Base-by-base conservation (phyloP, 2,888 invertebrate genomes). In the Leistus spinibarbis region DNA sequence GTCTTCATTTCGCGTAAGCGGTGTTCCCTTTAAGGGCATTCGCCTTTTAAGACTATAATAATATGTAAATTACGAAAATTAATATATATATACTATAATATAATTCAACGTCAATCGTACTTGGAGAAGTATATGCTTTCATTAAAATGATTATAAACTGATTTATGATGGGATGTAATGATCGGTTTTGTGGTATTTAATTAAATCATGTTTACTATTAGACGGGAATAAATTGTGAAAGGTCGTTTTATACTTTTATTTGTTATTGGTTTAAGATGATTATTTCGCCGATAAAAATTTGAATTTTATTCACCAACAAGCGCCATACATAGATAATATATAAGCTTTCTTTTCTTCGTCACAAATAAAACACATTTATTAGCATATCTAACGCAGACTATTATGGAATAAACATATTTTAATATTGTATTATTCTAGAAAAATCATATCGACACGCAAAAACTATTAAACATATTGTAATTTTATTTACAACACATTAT, bases 131-230 rank as follows among this genome's bases (percentile, higher is more conserved):
- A n/a, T n/a, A 22, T 71, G 17, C 71, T 71, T 64, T 71, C 71
- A 64, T 71, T 63, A 22, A 71, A 63, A 60, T 64, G 71, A 64
- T 71, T 64, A 71, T 40, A 54, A 23, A 71, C 54, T 71, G 71
- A 71, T 71, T 63, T 71, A 71, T 54, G 71, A 71, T 24, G 64
- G 63, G 63, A 63, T 40, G 71, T 71, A 63, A 71, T 71, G 71
- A 63, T 64, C 63, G 40, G 9, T 63, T 71, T 71, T 64, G 71
- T 54, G 54, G 17, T 54, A 63, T 54, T 64, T 71, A 71, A 71
- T 71, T 71, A 53, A 64, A 71, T 71, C 64, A 64, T 54, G 17
- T 54, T 24, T 40, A 13, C 20, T 13, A 62, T 69, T 27, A 40
- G 40, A 60, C 57, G 57, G 10, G 27, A 62, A 40, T 19, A 60